Percentiles rank a stretch among this genome's conserved stretches.
Conservation (phyloP, 1,140 invertebrate genomes). For the Polyergus mexicanus region DNA sequence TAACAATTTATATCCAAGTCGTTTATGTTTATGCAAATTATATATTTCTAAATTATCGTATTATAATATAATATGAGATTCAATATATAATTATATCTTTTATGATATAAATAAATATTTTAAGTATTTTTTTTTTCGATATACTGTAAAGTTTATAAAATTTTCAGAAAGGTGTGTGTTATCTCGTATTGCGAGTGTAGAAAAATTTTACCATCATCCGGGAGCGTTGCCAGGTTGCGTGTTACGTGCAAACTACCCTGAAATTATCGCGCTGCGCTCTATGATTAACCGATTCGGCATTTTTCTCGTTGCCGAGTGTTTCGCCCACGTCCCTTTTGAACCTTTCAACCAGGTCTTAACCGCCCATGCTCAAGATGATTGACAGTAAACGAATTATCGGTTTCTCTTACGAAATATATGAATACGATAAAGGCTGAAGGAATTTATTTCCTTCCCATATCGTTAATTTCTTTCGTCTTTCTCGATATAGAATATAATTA, state of each 20-base stretch:
- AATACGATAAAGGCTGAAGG: slow-evolving; percentile 13
- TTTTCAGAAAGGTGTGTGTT: neutral
- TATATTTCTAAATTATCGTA: neutral
- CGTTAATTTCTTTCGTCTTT: neutral
- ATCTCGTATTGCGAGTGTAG: slow-evolving; percentile 18
- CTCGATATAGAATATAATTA: neutral
- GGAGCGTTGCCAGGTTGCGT: slow-evolving; percentile 48
- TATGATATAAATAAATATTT: too few species aligned
- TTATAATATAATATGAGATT: neutral
- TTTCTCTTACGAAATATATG: slow-evolving; percentile 21
- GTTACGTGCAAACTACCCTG: slow-evolving; percentile 54
- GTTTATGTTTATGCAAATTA: neutral
- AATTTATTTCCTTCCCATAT: neutral
- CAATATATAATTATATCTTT: too few species aligned
- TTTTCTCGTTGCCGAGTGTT: slow-evolving; percentile 37
- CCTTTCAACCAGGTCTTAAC: slow-evolving; percentile 41
- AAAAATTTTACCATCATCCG: slow-evolving; percentile 46
- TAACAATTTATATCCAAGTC: neutral
- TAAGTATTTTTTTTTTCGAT: too few species aligned
- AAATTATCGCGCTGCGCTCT: slow-evolving; percentile 59
- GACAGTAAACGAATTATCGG: slow-evolving; percentile 41
- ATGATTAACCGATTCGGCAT: slow-evolving; percentile 51
- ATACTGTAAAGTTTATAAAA: neutral
- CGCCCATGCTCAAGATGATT: slow-evolving; percentile 41
- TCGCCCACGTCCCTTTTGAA: slow-evolving; percentile 34